Evolutionary conservation across 1,140 invertebrate genomes (phyloP).

Genomic region (Neuroterus valhalla): DNA sequence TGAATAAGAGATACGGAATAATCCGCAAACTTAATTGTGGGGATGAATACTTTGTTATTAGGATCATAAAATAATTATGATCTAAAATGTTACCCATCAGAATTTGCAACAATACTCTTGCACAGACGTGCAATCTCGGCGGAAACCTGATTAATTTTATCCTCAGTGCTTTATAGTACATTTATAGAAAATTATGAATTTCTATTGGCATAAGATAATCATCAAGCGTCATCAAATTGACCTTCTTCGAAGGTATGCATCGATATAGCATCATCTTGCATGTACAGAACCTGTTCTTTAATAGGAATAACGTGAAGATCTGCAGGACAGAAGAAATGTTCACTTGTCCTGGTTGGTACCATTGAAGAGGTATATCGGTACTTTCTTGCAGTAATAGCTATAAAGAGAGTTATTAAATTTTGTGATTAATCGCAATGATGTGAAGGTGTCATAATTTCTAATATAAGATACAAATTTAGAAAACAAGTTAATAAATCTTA

Average conservation of each 20-base stretch:
- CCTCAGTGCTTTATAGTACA: no score
- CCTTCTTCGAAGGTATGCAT: conserved; percentile 34
- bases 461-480: conserved; percentile 7
- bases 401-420: no score
- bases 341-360: neutral
- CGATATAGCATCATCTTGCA: conserved; percentile 2
- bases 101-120: no score
- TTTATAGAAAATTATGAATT: conserved; percentile 18
- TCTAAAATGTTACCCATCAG: no score
- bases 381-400: no score
- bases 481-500: conserved; percentile 33
- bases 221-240: conserved; percentile 46
- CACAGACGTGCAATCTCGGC: no score
- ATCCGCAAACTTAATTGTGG: no score
- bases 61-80: no score
- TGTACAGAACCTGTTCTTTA: conserved; percentile 9
- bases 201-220: neutral
- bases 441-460: conserved; percentile 31
- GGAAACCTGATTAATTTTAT: no score
- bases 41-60: no score
- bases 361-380: neutral
- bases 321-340: conserved; percentile 42
- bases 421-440: neutral
- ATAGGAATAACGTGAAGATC: conserved; percentile 41
- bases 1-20: no score